phyloP scores from a whole-genome alignment of 2,888 invertebrate genomes.

The Strigamia maritima region DNA sequence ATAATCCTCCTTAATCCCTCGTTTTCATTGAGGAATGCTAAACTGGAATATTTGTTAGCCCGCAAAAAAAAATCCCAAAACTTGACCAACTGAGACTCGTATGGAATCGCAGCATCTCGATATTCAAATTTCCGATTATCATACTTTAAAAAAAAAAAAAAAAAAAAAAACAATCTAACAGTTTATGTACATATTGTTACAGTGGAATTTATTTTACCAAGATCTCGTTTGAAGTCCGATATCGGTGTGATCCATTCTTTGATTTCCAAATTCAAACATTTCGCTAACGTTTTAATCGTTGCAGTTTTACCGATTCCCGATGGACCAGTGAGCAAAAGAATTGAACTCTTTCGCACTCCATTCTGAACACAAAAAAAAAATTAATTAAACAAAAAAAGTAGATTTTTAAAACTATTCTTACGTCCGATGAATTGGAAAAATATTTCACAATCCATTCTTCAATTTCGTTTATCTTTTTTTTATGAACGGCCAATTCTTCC shows the following conservation, averaged over 20 bases:
- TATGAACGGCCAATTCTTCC: constrained; percentile 68
- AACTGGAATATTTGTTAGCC: constrained; percentile 67
- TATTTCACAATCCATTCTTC: constrained; percentile 62
- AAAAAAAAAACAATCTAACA: no score
- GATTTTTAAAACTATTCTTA: neutral
- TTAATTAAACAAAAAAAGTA: neutral
- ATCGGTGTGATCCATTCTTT: constrained; percentile 81
- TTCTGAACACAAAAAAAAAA: neutral
- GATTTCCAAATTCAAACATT: constrained; percentile 61
- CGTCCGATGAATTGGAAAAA: neutral
- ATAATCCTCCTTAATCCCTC: constrained; percentile 46
- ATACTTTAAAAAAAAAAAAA: no score
- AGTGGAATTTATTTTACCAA: no score
- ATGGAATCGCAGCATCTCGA: constrained; percentile 42
- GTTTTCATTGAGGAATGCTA: constrained; percentile 46
- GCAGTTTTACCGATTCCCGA: constrained; percentile 81
- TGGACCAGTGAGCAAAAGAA: constrained; percentile 74
- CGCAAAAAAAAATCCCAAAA: constrained; percentile 74
- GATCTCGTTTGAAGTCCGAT: no score
- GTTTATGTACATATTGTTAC: constrained; percentile 50
- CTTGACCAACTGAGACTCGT: constrained; percentile 61
- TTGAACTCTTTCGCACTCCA: constrained; percentile 44
- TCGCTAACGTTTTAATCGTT: constrained; percentile 65
- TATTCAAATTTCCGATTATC: neutral
- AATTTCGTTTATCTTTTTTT: constrained; percentile 70